Evolutionary conservation across 2,113 vertebrate genomes (phyloP), one percentile per base, ranked within the genome.

Genomic region (Notarius quadriscutis): DNA sequence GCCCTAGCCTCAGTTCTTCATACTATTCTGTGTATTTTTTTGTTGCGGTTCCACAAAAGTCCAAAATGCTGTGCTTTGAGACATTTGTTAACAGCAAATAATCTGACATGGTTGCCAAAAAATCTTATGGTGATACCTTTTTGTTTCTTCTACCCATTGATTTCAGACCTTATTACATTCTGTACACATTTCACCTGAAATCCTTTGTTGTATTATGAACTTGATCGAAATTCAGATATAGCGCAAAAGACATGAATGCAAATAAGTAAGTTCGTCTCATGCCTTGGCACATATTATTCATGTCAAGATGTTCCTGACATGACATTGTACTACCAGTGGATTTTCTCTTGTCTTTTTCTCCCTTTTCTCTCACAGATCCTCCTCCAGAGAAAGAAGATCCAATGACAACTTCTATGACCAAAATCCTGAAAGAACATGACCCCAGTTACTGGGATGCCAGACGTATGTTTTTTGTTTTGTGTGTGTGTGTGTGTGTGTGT

Each of bases 391-490:
- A 75, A 55, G 83, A 85, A 10, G 22, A 63, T 14, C 83, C 86
- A 15, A 88, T 80, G 8, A 60, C 30, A 1, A 84, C 90, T 15
- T 6, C 69, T 10, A 51, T 30, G 60, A 57, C 74, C 22, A 27
- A 91, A 83, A 69, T 50, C 15, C 34, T 82, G 18, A 90, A 89
- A 51, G 79, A 90, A 55, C 86, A 77, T 15, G 91, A 92, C 8
- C 2, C 50, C 3, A 81, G 89, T 88, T 85, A 88, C 88, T 92
- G 87, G 91, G 91, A 93, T 57, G 81, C 80, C 72, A 90, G 57
- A 86, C 60, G 89, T 89, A 89, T 6, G 91, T 90, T 79, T 89
- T 48, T 89, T 10, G 91, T 89, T 79, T 89, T 48, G 50, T 77
- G 27, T 60, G 4, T 60, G 9, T 60, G 27, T 81, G n/a, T 14